Evolutionary conservation across 2,888 invertebrate genomes (phyloP).

Genomic region (Sericinus montela): DNA sequence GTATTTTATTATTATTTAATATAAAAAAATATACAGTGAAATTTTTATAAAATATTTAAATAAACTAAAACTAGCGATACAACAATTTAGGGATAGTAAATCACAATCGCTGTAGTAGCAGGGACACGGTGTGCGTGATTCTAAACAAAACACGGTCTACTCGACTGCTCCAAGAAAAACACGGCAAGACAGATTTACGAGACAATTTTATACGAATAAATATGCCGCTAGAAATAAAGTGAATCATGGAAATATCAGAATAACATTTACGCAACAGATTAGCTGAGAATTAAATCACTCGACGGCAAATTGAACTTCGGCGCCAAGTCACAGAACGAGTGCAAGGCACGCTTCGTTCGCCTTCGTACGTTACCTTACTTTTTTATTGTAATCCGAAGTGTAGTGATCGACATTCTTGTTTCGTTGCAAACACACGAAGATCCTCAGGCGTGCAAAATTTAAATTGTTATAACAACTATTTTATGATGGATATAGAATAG

Average conservation of each 20-base stretch:
- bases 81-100: conserved; percentile 60
- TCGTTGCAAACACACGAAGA: no score
- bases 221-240: conserved; percentile 71
- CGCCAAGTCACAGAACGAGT: no score
- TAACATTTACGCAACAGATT: conserved; percentile 50
- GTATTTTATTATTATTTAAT: neutral
- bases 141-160: conserved; percentile 70
- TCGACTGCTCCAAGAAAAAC: conserved; percentile 72
- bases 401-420: no score
- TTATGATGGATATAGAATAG: no score
- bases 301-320: neutral
- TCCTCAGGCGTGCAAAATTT: no score
- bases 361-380: conserved; percentile 53
- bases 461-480: no score
- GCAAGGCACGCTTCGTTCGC: conserved; percentile 35
- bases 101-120: conserved; percentile 58
- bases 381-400: no score
- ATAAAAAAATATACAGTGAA: neutral
- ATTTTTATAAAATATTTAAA: conserved; percentile 8
- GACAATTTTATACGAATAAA: conserved; percentile 73
- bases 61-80: conserved; percentile 22
- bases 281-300: conserved; percentile 18
- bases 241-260: conserved; percentile 60
- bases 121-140: conserved; percentile 73
- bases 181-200: conserved; percentile 73